Evolutionary conservation across 2,797 vertebrate genomes (phyloP).

Genomic region (Anas georgica): DNA sequence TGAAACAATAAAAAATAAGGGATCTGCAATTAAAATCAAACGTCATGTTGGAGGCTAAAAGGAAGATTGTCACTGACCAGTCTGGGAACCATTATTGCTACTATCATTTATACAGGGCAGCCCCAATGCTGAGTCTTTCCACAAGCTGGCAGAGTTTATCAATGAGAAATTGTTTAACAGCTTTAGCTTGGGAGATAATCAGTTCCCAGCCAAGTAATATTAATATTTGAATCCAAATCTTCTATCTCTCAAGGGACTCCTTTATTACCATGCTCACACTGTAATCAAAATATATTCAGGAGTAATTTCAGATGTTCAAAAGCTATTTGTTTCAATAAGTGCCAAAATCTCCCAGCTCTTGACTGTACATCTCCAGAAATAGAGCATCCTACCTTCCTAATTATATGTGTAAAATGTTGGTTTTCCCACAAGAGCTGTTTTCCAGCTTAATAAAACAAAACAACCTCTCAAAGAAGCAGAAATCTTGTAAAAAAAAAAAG

Average conservation of each 20-base stretch:
- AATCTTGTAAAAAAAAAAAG: neutral
- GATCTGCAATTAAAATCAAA: neutral
- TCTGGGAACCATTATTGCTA: neutral
- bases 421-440: neutral
- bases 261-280: conserved; percentile 7
- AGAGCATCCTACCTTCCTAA: neutral
- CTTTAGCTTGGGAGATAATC: neutral
- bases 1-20: rapidly evolving
- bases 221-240: neutral
- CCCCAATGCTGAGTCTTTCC: neutral
- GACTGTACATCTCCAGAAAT: neutral
- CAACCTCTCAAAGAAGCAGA: neutral
- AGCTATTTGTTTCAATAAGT: conserved; percentile 35
- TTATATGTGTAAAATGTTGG: neutral
- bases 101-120: neutral
- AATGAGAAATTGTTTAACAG: neutral
- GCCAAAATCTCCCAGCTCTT: conserved; percentile 16
- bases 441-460: neutral
- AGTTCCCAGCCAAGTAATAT: neutral
- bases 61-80: neutral
- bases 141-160: neutral
- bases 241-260: neutral
- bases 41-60: neutral
- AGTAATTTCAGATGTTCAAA: conserved; percentile 3
- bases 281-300: conserved; percentile 36